Conservation (phyloP, 2,888 invertebrate species). For the Macrosoma leucophasiata region DNA sequence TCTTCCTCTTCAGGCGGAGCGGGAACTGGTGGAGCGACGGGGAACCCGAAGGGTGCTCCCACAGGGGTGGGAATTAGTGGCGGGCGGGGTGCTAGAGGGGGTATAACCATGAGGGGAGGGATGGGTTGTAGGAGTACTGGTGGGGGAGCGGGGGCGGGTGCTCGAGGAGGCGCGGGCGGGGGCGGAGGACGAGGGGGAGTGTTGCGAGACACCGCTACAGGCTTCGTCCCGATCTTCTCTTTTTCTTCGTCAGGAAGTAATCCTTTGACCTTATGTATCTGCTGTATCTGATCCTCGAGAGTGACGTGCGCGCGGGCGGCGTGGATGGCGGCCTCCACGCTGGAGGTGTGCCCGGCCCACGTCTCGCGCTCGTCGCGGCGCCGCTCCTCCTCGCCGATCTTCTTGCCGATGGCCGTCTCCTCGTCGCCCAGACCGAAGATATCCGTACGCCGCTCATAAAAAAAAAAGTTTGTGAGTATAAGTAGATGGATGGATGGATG, state of each 20-base stretch:
- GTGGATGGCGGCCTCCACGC: conserved; percentile 95
- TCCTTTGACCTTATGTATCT: conserved; percentile 96
- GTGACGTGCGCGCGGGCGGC: conserved; percentile 97
- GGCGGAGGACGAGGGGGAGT: conserved; percentile 27
- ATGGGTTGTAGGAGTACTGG: conserved; percentile 49
- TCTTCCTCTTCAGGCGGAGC: conserved; percentile 75
- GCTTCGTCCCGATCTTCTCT: conserved; percentile 96
- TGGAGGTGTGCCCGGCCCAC: conserved; percentile 99
- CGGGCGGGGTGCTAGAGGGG: conserved; percentile 54
- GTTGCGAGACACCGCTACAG: conserved; percentile 60
- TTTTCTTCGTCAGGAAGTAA: conserved; percentile 96
- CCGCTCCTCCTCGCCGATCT: conserved; percentile 92
- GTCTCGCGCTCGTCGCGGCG: conserved; percentile 94
- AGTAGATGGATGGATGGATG: too few relatives aligned
- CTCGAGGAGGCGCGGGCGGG: conserved; percentile 23
- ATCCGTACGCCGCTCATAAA: conserved; percentile 99
- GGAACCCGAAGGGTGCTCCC: conserved; percentile 35
- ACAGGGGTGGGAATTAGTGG: conserved; percentile 58
- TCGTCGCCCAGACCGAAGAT: conserved; percentile 99
- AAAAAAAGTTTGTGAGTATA: too few relatives aligned
- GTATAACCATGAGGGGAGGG: conserved; percentile 73
- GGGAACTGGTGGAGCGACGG: conserved; percentile 39
- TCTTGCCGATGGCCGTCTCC: conserved; percentile 99
- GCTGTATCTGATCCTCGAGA: conserved; percentile 96
- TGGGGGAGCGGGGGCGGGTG: conserved; percentile 24